phyloP scores from a whole-genome alignment of 2,888 invertebrate species.

The Dimorphilus gyrociliatus region DNA sequence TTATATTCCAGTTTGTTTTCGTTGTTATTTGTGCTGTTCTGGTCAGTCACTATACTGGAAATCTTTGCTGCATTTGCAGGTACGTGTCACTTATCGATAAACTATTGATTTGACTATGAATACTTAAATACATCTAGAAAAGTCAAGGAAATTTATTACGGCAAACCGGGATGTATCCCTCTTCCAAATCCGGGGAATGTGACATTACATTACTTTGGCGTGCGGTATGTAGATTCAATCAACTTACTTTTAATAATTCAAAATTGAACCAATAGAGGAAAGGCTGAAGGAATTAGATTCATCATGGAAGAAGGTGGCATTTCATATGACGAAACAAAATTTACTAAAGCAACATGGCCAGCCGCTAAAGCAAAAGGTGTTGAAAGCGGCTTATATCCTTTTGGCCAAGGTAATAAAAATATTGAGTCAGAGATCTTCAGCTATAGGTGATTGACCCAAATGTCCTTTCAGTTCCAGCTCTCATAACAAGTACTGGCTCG shows the following conservation, averaged over 20 bases:
- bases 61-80: slow-evolving; percentile 1
- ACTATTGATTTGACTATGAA: too few relatives aligned
- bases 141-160: slow-evolving; percentile 5
- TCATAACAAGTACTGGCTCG: too few relatives aligned
- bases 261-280: slow-evolving; percentile 1
- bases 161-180: slow-evolving; percentile 7
- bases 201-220: slow-evolving; percentile 6
- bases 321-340: neutral
- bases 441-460: too few relatives aligned
- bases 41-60: slow-evolving; percentile 1
- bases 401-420: too few relatives aligned
- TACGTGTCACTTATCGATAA: slow-evolving; percentile 1
- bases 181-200: slow-evolving; percentile 4
- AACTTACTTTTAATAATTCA: neutral
- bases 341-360: slow-evolving; percentile 4
- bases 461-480: too few relatives aligned
- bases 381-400: too few relatives aligned
- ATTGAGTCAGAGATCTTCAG: too few relatives aligned
- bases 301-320: slow-evolving; percentile 4
- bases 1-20: neutral
- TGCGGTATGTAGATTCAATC: slow-evolving; percentile 2
- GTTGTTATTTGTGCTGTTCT: neutral
- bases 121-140: slow-evolving; percentile 4
- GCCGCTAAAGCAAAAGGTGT: too few relatives aligned
- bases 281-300: slow-evolving; percentile 3